These are phyloP conservation scores for Acanthisitta chloris DNA, from an alignment of 2,113 vertebrate species.

Conservation along the genomic window DNA sequence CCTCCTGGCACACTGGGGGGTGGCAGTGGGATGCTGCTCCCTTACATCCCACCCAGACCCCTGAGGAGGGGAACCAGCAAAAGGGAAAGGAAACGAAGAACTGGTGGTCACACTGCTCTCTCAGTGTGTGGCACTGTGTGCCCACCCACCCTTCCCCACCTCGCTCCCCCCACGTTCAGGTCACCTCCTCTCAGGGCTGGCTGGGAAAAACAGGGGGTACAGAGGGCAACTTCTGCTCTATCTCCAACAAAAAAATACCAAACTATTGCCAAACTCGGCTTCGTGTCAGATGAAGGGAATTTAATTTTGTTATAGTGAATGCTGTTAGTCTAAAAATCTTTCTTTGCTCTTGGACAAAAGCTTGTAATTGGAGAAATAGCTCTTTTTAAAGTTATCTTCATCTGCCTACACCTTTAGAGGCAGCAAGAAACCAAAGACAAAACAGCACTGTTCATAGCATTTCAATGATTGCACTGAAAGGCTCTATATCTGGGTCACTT, in stretches of 20 bases:
- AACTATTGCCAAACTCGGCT: slow-evolving; percentile 13
- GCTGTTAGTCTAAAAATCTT: slow-evolving; percentile 68
- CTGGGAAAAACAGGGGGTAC: not conserved
- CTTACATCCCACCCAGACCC: rapidly evolving
- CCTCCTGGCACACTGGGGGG: not conserved
- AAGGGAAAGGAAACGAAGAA: not conserved
- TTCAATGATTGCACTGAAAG: slow-evolving; percentile 67
- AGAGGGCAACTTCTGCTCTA: not conserved
- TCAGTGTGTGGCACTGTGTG: rapidly evolving
- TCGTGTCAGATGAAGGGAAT: slow-evolving; percentile 68
- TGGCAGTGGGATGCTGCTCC: not conserved
- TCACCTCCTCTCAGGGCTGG: not conserved
- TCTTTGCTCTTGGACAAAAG: slow-evolving; percentile 74
- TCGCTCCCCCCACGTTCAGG: rapidly evolving
- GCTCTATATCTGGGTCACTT: slow-evolving; percentile 70
- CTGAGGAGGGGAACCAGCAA: not conserved
- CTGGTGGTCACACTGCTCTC: not conserved
- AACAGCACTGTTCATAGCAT: slow-evolving; percentile 72
- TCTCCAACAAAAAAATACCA: not conserved
- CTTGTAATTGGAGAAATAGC: slow-evolving; percentile 75
- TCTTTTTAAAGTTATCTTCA: slow-evolving; percentile 73
- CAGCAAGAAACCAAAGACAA: slow-evolving; percentile 69
- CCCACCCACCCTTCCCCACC: not conserved
- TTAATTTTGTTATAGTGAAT: slow-evolving; percentile 74
- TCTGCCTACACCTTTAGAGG: slow-evolving; percentile 73